Evolutionary conservation across 2,797 vertebrate species (phyloP).

Genomic region (Rhodeus uyekii): DNA sequence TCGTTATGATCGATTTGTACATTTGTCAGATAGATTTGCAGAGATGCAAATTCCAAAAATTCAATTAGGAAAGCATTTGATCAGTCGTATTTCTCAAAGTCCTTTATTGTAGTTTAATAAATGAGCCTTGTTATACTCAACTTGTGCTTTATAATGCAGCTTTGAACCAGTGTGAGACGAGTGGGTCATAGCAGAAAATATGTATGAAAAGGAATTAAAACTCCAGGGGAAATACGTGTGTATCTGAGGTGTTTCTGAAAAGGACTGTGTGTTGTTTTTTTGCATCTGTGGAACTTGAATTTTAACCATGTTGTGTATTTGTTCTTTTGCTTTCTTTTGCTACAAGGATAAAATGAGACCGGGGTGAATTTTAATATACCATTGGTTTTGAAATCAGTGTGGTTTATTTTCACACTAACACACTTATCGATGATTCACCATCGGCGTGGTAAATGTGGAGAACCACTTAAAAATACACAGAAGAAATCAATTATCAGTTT

Average conservation of each 20-base stretch:
- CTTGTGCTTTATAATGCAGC: conserved; percentile 21
- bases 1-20: conserved; percentile 10
- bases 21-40: neutral
- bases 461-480: neutral
- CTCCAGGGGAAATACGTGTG: neutral
- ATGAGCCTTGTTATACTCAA: conserved; percentile 15
- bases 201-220: conserved; percentile 24
- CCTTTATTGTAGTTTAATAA: neutral
- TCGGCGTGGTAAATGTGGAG: neutral
- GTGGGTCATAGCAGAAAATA: neutral
- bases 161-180: neutral
- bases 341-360: conserved; percentile 75
- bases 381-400: conserved; percentile 71
- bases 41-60: neutral
- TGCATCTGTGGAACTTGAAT: conserved; percentile 73
- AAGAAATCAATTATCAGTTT: neutral
- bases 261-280: conserved; percentile 59
- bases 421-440: neutral
- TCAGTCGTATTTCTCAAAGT: neutral
- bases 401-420: conserved; percentile 57
- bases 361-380: conserved; percentile 78
- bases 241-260: conserved; percentile 59
- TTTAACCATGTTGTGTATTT: conserved; percentile 68
- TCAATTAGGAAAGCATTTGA: neutral
- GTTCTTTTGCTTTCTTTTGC: conserved; percentile 71